Evolutionary conservation across 2,113 vertebrate species (phyloP).

Genomic region (Hylia prasina): DNA sequence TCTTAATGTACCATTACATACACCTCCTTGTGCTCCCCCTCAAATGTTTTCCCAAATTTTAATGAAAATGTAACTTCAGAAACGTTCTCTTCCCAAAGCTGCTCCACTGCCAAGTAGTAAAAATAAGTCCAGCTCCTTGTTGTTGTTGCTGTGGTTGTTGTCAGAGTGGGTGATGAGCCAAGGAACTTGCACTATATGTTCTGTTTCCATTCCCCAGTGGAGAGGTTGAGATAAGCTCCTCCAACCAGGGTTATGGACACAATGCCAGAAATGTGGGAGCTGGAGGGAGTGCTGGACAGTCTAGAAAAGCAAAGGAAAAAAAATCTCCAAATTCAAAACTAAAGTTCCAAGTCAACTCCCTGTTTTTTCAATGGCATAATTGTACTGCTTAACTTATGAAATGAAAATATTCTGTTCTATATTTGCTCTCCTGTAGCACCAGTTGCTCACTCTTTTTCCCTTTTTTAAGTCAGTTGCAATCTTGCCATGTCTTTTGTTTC

Average conservation of each 20-base stretch:
- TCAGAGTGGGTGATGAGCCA: background rate
- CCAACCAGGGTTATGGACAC: background rate
- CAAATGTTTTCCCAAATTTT: background rate
- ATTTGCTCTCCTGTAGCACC: background rate
- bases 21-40: background rate
- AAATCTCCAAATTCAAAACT: background rate
- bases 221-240: conserved; percentile 45
- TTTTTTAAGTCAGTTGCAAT: background rate
- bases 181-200: conserved; percentile 50
- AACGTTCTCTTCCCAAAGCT: background rate
- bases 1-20: background rate
- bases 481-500: background rate
- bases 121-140: conserved; percentile 35
- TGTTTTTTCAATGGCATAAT: background rate
- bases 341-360: conserved; percentile 30
- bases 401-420: background rate
- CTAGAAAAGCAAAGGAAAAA: background rate
- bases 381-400: background rate
- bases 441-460: background rate
- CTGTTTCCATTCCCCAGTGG: conserved; percentile 33
- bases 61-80: conserved; percentile 28
- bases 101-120: background rate
- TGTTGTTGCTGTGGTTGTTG: conserved; percentile 9
- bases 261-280: conserved; percentile 44
- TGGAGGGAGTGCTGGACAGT: background rate